These are phyloP conservation scores for Gymnothorax javanicus DNA, from an alignment of 2,797 vertebrate genomes.

Conservation along the genomic window DNA sequence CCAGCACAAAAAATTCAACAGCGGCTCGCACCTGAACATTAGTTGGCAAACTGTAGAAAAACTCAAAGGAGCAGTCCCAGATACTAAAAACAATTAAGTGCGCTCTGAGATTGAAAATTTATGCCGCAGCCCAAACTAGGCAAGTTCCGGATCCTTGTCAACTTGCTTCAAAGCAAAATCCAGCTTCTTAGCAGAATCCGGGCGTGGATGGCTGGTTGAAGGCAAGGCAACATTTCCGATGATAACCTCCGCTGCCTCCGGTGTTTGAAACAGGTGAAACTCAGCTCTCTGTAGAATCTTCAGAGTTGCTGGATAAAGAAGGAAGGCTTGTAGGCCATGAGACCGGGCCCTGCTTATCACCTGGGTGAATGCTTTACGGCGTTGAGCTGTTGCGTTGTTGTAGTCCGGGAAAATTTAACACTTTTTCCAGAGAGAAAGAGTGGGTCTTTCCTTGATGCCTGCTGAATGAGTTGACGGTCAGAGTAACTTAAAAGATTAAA, in stretches of 20 bases:
- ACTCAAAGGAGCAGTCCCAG: neutral
- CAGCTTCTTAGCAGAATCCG: neutral
- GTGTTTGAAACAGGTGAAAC: too few relatives aligned
- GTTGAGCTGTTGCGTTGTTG: neutral
- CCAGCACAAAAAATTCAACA: neutral
- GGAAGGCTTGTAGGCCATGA: neutral
- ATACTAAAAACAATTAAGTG: neutral
- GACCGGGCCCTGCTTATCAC: neutral
- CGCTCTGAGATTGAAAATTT: neutral
- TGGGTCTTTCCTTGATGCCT: neutral
- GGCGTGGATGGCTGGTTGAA: neutral
- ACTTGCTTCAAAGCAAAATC: neutral
- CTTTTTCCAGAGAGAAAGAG: neutral
- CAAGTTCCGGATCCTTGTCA: neutral
- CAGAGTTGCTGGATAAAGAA: too few relatives aligned
- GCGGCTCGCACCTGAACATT: neutral
- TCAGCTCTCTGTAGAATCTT: too few relatives aligned
- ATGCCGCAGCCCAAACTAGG: neutral
- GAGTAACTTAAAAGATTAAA: neutral
- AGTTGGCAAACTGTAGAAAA: neutral
- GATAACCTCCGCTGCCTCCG: neutral
- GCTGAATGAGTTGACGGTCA: neutral
- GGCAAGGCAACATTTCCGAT: neutral
- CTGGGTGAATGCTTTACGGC: neutral
- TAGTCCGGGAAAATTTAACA: neutral